Evolutionary conservation across 2,888 invertebrate genomes (phyloP).

Genomic region (Geophilus truncorum): DNA sequence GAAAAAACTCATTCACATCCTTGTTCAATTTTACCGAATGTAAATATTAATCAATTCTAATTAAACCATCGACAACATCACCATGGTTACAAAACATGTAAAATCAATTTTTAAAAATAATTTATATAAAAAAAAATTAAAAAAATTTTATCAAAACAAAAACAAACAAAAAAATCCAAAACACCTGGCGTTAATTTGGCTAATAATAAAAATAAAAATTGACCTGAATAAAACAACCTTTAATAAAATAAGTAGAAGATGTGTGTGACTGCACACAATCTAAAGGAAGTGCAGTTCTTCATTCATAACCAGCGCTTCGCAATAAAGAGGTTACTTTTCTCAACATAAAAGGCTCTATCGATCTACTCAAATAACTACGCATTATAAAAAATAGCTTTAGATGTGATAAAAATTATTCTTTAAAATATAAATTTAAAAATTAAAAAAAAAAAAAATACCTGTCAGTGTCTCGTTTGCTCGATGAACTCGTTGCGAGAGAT

Average conservation of each 20-base stretch:
- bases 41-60: constrained; percentile 6
- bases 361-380: background rate
- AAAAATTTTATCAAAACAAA: background rate
- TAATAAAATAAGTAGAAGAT: background rate
- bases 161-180: background rate
- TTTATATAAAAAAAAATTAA: background rate
- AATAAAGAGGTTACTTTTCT: background rate
- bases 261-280: background rate
- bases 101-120: background rate
- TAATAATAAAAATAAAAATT: background rate
- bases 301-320: background rate
- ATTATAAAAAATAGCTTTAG: background rate
- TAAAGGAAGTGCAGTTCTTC: constrained; percentile 13
- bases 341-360: background rate
- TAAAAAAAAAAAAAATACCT: background rate
- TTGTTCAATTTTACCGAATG: background rate
- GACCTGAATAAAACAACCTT: background rate
- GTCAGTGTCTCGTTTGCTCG: background rate
- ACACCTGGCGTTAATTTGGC: no score
- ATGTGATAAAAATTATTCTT: background rate
- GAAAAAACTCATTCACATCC: background rate
- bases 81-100: background rate
- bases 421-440: background rate
- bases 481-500: background rate
- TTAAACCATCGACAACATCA: background rate